Conservation (phyloP, 2,113 vertebrate genomes). For the Dunckerocampus dactyliophorus region DNA sequence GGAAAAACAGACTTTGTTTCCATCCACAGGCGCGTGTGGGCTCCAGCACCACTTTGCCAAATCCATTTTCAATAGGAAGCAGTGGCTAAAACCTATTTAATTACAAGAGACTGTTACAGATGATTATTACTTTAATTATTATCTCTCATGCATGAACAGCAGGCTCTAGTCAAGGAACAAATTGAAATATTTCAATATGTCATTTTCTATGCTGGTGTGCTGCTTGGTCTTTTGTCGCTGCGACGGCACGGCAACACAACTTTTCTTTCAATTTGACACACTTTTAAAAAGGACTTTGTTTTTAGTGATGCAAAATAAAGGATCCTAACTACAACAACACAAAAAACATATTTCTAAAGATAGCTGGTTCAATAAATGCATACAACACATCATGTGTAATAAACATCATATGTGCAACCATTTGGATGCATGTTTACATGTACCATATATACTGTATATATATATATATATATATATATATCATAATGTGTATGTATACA, state of each 20-base stretch:
- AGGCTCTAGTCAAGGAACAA: constrained; percentile 43
- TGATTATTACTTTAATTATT: constrained; percentile 54
- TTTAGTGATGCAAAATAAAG: too few species aligned
- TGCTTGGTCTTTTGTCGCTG: background rate
- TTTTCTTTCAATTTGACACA: background rate
- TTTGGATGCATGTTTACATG: too few species aligned
- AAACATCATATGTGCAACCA: too few species aligned
- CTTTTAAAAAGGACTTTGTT: too few species aligned
- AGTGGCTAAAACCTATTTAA: constrained; percentile 42
- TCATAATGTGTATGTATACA: too few species aligned
- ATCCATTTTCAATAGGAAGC: constrained; percentile 20
- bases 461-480: too few species aligned
- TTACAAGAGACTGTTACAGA: constrained; percentile 35
- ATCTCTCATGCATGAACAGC: constrained; percentile 55
- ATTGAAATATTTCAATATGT: constrained; percentile 55
- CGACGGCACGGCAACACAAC: background rate
- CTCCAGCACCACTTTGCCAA: constrained; percentile 15
- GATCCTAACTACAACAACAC: too few species aligned
- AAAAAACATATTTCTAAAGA: too few species aligned
- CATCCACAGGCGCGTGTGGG: background rate
- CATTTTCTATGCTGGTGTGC: constrained; percentile 24
- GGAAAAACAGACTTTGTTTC: background rate
- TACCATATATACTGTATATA: too few species aligned
- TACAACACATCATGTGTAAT: too few species aligned
- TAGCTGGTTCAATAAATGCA: too few species aligned